A percentile compares a stretch with the other conserved stretches of the same genome.
Evolutionary conservation across 2,888 invertebrate species (phyloP).

Genomic region (Eupithecia pulchellata): DNA sequence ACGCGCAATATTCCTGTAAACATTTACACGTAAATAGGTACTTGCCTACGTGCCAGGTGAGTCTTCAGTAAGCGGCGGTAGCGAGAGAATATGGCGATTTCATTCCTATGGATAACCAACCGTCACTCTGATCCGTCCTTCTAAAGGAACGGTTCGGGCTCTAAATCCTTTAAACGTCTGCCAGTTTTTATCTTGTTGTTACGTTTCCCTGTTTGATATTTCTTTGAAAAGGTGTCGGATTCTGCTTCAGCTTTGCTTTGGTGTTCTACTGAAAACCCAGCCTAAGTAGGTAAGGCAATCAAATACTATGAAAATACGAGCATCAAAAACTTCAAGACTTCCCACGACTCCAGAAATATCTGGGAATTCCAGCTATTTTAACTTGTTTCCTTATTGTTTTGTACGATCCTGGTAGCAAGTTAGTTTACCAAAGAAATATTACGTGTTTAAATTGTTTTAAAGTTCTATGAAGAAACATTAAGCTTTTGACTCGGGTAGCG

Average conservation of each 20-base stretch:
- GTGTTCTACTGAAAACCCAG: not conserved
- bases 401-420: not conserved
- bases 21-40: slow-evolving; percentile 13
- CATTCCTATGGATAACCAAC: not conserved
- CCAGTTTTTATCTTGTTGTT: no score
- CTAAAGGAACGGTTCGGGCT: not conserved
- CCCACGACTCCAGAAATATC: not conserved
- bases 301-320: not conserved
- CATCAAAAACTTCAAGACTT: not conserved
- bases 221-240: not conserved
- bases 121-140: not conserved
- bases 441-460: not conserved
- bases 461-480: not conserved
- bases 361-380: not conserved
- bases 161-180: not conserved
- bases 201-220: not conserved
- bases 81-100: not conserved
- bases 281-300: not conserved
- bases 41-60: slow-evolving; percentile 1
- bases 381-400: not conserved
- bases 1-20: slow-evolving; percentile 17
- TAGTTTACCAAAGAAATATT: not conserved
- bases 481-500: not conserved
- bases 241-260: not conserved
- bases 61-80: not conserved